Evolutionary conservation across 2,113 vertebrate genomes (phyloP).

Genomic region (Rissa tridactyla): DNA sequence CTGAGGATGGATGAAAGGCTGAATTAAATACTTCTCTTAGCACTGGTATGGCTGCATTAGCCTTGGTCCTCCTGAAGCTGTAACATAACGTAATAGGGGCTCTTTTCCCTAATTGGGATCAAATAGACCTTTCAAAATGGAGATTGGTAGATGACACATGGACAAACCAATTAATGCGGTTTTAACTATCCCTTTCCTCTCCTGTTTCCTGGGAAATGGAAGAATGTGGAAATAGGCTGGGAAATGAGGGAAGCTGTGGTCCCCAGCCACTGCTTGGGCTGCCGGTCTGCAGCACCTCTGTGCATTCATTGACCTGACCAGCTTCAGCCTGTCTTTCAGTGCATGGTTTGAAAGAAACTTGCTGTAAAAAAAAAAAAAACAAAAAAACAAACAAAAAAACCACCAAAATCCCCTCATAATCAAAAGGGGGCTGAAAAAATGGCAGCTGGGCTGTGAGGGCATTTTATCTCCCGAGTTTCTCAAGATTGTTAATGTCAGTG

Average conservation of each 20-base stretch:
- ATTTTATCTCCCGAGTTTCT: background rate
- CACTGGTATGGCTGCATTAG: background rate
- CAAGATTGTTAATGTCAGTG: background rate
- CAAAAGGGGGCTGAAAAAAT: background rate
- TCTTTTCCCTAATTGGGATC: background rate
- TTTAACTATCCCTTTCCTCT: background rate
- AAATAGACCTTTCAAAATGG: background rate
- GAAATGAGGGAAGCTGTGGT: background rate
- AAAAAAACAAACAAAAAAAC: too few species aligned
- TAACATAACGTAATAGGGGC: background rate
- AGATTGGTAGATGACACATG: background rate
- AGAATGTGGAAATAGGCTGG: background rate
- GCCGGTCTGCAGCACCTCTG: background rate
- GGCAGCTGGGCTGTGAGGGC: background rate
- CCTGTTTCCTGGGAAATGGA: background rate
- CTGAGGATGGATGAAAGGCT: background rate
- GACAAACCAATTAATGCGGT: accelerated
- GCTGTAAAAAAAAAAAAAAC: background rate
- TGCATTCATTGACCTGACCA: background rate
- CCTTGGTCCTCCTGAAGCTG: background rate
- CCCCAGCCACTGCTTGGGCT: background rate
- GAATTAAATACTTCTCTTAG: background rate
- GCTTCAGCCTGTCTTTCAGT: background rate
- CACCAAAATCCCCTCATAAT: background rate
- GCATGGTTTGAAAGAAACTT: background rate